A percentile compares a stretch with the other conserved stretches of the same genome.
Evolutionary conservation across 2,113 vertebrate species (phyloP).

Genomic region (Regulus satrapa): DNA sequence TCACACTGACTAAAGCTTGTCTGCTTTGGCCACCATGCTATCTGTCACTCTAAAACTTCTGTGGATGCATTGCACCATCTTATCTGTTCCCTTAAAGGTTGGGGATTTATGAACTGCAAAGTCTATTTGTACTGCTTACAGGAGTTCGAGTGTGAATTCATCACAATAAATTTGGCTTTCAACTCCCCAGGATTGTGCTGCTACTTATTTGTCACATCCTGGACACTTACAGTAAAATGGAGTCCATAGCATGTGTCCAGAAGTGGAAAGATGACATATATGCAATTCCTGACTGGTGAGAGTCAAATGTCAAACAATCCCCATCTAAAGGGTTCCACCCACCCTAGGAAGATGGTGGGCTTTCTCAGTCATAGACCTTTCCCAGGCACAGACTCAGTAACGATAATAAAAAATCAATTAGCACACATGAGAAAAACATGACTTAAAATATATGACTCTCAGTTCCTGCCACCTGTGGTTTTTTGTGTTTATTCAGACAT

Average conservation of each 20-base stretch:
- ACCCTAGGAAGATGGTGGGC: not conserved
- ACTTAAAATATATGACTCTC: no score
- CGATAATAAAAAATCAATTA: not conserved
- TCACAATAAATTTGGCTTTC: slow-evolving; percentile 22
- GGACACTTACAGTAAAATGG: not conserved
- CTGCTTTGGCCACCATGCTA: not conserved
- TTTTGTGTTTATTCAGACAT: not conserved
- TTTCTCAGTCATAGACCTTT: not conserved
- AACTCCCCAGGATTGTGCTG: not conserved
- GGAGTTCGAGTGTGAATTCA: not conserved
- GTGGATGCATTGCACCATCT: not conserved
- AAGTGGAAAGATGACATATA: not conserved
- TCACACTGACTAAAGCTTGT: not conserved
- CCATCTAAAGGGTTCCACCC: not conserved
- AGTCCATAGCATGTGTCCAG: not conserved
- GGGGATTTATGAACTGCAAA: slow-evolving; percentile 24
- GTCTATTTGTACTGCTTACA: slow-evolving; percentile 11
- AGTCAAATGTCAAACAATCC: not conserved
- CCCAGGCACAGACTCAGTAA: not conserved
- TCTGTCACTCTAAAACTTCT: not conserved
- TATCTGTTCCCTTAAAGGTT: not conserved
- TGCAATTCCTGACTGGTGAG: not conserved
- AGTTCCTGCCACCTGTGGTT: not conserved
- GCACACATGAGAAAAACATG: no score
- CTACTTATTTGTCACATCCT: not conserved